phyloP scores from a whole-genome alignment of 2,113 vertebrate genomes.

The Rhinichthys klamathensis region DNA sequence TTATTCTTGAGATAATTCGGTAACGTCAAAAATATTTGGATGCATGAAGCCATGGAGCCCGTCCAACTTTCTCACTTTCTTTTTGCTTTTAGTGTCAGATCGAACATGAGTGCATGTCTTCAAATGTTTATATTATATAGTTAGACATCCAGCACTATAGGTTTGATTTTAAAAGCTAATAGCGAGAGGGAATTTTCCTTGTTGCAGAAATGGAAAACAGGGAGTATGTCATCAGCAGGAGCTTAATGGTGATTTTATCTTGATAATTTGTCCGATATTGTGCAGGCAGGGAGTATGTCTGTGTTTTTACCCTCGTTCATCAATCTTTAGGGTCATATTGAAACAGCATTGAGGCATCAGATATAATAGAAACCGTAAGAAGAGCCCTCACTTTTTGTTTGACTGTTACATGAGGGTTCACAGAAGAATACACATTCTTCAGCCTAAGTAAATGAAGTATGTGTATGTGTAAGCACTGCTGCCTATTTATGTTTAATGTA shows the following conservation, averaged over 20 bases:
- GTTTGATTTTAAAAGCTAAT: constrained; percentile 26
- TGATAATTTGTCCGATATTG: constrained; percentile 53
- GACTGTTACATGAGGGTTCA: constrained; percentile 2
- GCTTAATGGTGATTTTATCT: constrained; percentile 67
- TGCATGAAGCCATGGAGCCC: neutral
- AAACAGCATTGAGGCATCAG: neutral
- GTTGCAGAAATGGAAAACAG: neutral
- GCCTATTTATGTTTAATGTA: neutral
- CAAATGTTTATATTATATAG: constrained; percentile 46
- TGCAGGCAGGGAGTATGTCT: constrained; percentile 33
- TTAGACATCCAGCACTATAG: constrained; percentile 16
- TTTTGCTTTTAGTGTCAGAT: constrained; percentile 15
- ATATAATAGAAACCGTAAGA: constrained; percentile 8
- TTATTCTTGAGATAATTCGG: neutral
- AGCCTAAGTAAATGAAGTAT: neutral
- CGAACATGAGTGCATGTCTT: constrained; percentile 31
- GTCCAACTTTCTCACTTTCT: neutral
- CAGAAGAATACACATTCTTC: neutral
- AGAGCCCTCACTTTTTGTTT: neutral
- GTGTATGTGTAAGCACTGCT: no score
- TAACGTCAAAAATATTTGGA: neutral
- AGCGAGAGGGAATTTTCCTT: neutral
- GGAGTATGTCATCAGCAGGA: constrained; percentile 36
- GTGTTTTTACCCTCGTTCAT: constrained; percentile 41
- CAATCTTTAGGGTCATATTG: constrained; percentile 19